These are phyloP conservation scores for Scolopax rusticola DNA, from an alignment of 2,797 vertebrate species.

Conservation along the genomic window DNA sequence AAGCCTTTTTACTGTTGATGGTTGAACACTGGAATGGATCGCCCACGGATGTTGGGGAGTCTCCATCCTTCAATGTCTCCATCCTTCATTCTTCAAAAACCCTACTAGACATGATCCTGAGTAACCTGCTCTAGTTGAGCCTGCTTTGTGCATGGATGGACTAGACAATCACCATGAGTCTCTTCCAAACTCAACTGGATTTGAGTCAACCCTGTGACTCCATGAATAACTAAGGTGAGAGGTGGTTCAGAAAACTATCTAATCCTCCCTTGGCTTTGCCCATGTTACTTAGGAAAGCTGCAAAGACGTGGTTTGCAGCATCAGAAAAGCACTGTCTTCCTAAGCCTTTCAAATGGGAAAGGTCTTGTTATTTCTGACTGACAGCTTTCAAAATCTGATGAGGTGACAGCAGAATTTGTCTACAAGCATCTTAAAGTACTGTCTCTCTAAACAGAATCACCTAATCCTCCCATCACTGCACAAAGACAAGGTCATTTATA, in stretches of 20 bases:
- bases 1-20: not conserved
- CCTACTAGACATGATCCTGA: not conserved
- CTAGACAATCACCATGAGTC: not conserved
- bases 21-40: not conserved
- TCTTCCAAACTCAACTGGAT: not conserved
- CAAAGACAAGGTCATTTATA: not conserved
- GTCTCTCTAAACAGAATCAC: not conserved
- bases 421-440: not conserved
- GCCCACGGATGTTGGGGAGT: not conserved
- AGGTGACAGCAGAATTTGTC: not conserved
- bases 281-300: not conserved
- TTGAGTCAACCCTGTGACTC: not conserved
- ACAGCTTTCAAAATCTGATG: not conserved
- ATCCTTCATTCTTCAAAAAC: not conserved
- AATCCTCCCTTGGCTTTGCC: not conserved
- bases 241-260: not conserved
- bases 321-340: not conserved
- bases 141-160: not conserved
- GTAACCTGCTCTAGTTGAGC: not conserved
- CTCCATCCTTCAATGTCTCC: not conserved
- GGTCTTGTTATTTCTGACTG: not conserved
- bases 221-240: not conserved
- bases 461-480: not conserved
- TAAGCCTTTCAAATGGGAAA: not conserved
- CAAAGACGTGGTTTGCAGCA: not conserved